A percentile compares a stretch with the other conserved stretches of the same genome.
Conservation (phyloP, 2,888 invertebrate genomes). For the Blera fallax region DNA sequence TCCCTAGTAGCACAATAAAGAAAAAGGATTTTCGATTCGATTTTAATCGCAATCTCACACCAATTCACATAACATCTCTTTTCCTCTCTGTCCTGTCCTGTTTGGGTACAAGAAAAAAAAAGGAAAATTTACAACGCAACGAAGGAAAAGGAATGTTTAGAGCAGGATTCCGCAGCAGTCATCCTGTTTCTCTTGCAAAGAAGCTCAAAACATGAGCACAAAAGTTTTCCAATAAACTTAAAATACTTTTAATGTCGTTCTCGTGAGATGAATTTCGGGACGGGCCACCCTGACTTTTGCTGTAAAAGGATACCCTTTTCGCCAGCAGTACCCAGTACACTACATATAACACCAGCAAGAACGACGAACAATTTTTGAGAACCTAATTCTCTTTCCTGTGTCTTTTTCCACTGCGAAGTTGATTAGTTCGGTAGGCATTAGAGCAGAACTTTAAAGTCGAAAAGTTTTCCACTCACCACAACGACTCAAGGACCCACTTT, state of each 20-base stretch:
- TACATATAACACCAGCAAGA: neutral
- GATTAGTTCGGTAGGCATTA: constrained; percentile 72
- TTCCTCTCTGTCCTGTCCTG: neutral
- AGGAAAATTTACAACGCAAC: constrained; percentile 25
- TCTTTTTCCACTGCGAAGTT: constrained; percentile 44
- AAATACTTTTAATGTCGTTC: constrained; percentile 71
- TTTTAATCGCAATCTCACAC: constrained; percentile 51
- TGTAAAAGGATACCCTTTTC: constrained; percentile 29
- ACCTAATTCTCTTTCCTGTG: constrained; percentile 57
- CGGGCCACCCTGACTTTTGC: constrained; percentile 34
- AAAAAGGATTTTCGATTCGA: constrained; percentile 48
- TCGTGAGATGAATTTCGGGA: constrained; percentile 63
- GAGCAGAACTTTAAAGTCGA: constrained; percentile 72
- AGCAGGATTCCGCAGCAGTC: constrained; percentile 17
- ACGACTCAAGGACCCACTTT: neutral
- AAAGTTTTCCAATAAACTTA: constrained; percentile 72
- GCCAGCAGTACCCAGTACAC: neutral
- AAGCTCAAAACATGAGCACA: constrained; percentile 55
- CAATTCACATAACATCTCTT: neutral
- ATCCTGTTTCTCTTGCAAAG: constrained; percentile 31
- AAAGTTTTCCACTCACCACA: constrained; percentile 66
- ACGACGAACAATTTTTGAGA: constrained; percentile 55
- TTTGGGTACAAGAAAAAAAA: neutral
- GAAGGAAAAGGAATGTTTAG: neutral
- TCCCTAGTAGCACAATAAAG: constrained; percentile 21